A percentile compares a stretch with the other conserved stretches of the same genome.
Conservation (phyloP, 35 echinoderm and acorn worm species). For the Anneissia japonica region DNA sequence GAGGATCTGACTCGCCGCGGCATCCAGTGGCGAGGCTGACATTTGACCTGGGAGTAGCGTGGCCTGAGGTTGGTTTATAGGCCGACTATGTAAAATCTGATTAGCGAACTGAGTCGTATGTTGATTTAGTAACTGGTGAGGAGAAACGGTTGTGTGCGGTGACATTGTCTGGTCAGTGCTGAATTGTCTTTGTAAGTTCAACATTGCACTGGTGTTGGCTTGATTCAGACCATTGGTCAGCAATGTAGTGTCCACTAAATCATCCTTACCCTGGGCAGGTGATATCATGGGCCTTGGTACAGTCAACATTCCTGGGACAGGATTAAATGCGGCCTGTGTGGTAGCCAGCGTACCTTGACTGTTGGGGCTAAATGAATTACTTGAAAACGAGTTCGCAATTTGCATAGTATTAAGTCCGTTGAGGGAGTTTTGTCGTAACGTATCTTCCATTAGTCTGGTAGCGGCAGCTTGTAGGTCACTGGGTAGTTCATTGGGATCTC, state of each 20-base stretch:
- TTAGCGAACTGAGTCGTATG: neutral
- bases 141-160: neutral
- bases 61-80: neutral
- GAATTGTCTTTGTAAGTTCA: neutral
- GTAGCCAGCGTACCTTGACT: neutral
- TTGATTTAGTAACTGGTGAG: neutral
- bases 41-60: neutral
- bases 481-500: slow-evolving; percentile 67
- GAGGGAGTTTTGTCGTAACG: slow-evolving; percentile 60
- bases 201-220: neutral
- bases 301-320: neutral
- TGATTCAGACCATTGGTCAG: neutral
- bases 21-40: neutral
- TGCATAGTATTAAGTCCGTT: neutral
- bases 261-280: neutral
- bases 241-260: neutral
- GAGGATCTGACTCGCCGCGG: neutral
- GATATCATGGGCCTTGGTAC: neutral
- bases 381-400: neutral
- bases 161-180: neutral
- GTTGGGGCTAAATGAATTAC: neutral
- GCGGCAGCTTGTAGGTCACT: slow-evolving; percentile 85
- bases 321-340: neutral
- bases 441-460: slow-evolving; percentile 73
- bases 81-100: neutral